Evolutionary conservation across 2,797 vertebrate genomes (phyloP).

Genomic region (Neoniphon sammara): DNA sequence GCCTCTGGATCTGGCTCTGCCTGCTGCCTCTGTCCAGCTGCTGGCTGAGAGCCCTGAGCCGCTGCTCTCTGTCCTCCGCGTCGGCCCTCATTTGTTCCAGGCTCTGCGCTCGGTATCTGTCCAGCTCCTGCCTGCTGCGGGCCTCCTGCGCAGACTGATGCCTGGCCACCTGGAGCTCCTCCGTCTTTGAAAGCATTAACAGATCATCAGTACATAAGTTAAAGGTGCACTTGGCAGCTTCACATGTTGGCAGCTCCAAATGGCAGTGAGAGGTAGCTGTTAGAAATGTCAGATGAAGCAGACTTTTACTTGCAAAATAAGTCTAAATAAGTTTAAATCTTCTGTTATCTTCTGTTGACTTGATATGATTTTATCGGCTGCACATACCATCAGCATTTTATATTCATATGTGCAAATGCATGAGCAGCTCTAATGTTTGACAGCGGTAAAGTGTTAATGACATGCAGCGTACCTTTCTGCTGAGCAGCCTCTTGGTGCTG

Average conservation of each 20-base stretch:
- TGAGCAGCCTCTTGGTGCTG: slow-evolving; percentile 68
- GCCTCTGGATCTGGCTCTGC: slow-evolving; percentile 69
- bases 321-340: too few species aligned
- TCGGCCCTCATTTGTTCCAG: slow-evolving; percentile 78
- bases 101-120: slow-evolving; percentile 67
- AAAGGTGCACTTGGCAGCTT: neutral
- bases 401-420: too few species aligned
- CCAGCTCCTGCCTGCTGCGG: slow-evolving; percentile 73
- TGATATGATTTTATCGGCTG: too few species aligned
- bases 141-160: slow-evolving; percentile 72
- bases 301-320: too few species aligned
- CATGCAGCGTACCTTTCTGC: slow-evolving; percentile 70
- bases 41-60: slow-evolving; percentile 65
- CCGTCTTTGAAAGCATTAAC: slow-evolving; percentile 65
- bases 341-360: too few species aligned
- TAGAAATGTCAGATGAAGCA: too few species aligned
- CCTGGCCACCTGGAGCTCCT: slow-evolving; percentile 73
- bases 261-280: too few species aligned
- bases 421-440: too few species aligned
- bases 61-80: slow-evolving; percentile 70
- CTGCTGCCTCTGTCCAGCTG: slow-evolving; percentile 75
- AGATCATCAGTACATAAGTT: neutral
- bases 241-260: too few species aligned
- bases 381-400: too few species aligned
- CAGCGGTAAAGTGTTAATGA: neutral